Evolutionary conservation across 2,888 invertebrate genomes (phyloP).

Genomic region (Tenodera sinensis): DNA sequence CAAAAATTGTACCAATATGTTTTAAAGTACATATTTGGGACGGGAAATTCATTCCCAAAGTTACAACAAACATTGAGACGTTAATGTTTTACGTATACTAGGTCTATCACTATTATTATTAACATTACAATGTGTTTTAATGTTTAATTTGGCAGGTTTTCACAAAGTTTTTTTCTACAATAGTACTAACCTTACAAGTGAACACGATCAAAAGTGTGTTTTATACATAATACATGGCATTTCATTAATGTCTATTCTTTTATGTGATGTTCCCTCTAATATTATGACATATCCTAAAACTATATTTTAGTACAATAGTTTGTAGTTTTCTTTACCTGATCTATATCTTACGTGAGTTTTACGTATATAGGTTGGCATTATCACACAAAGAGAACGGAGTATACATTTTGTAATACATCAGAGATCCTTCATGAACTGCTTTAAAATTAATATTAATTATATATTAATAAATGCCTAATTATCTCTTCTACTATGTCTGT

Average conservation of each 20-base stretch:
- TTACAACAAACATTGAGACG: constrained; percentile 12
- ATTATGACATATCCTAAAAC: neutral
- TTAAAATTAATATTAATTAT: neutral
- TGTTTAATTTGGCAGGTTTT: constrained; percentile 4
- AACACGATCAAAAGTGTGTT: neutral
- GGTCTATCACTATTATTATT: constrained; percentile 15
- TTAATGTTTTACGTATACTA: constrained; percentile 13
- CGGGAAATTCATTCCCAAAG: neutral
- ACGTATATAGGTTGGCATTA: constrained; percentile 13
- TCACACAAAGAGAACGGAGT: constrained; percentile 10
- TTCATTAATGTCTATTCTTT: neutral
- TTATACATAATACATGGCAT: neutral
- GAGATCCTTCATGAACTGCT: neutral
- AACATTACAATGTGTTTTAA: constrained; percentile 7
- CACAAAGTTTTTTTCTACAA: neutral
- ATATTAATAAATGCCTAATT: neutral
- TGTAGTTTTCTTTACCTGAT: neutral
- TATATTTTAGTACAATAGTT: neutral
- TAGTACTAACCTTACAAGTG: neutral
- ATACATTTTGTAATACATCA: constrained; percentile 12
- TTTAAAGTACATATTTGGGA: constrained; percentile 2
- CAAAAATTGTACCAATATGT: constrained; percentile 10
- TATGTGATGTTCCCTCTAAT: neutral
- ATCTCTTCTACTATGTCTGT: neutral
- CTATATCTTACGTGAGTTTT: neutral